phyloP scores from a whole-genome alignment of 2,888 invertebrate species.

The Rhorus exstirpatorius region DNA sequence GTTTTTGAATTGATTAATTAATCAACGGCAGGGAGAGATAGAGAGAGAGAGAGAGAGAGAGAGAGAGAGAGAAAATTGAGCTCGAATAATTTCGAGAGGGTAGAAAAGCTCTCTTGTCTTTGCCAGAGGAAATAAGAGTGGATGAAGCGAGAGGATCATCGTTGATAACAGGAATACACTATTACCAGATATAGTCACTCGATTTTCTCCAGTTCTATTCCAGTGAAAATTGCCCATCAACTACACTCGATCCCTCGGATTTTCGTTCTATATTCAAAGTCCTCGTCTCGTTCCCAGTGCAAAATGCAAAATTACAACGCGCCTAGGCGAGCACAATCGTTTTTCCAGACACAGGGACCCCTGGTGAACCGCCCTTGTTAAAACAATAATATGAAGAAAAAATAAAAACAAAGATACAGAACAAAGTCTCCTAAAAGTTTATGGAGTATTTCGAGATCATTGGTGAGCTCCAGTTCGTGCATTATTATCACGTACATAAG shows the following conservation, averaged over 20 bases:
- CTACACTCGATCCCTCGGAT: constrained; percentile 6
- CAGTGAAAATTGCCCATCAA: neutral
- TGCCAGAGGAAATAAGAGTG: constrained; percentile 5
- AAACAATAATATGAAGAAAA: constrained; percentile 7
- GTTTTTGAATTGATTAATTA: constrained; percentile 17
- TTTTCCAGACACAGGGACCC: constrained; percentile 11
- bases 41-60: too few species aligned
- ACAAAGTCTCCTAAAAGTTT: too few species aligned
- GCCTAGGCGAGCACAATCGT: neutral
- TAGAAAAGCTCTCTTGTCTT: neutral
- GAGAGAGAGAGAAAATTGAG: constrained; percentile 1
- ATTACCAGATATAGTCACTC: neutral
- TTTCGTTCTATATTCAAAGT: constrained; percentile 30
- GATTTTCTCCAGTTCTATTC: neutral
- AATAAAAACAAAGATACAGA: constrained; percentile 9
- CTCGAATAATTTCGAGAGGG: neutral
- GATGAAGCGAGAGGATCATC: neutral
- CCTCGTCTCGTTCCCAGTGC: constrained; percentile 35
- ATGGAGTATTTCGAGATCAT: too few species aligned
- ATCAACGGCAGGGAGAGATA: too few species aligned
- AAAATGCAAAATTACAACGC: constrained; percentile 48
- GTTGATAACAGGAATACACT: constrained; percentile 5
- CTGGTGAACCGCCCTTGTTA: neutral
- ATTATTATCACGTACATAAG: too few species aligned
- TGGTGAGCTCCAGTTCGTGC: too few species aligned